phyloP scores from a whole-genome alignment of 2,797 vertebrate genomes.

The Schizopygopsis malacanthus region DNA sequence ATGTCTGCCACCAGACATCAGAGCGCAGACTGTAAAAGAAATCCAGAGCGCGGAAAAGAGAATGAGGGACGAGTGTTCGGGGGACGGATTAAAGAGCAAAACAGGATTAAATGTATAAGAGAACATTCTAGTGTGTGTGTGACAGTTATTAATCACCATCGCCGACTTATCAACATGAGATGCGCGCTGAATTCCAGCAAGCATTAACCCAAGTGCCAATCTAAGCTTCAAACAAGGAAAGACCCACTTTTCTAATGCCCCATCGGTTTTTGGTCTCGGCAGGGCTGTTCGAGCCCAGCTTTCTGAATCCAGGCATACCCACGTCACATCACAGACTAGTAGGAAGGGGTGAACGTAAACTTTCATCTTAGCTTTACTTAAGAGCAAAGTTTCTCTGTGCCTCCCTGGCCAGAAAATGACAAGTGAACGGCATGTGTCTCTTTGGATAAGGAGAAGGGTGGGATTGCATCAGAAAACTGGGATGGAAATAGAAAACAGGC shows the following conservation, averaged over 20 bases:
- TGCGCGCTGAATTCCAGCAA: conserved; percentile 20
- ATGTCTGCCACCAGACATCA: background rate
- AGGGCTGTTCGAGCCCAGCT: background rate
- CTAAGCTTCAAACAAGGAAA: conserved; percentile 39
- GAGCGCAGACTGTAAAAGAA: background rate
- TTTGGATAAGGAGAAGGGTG: conserved; percentile 4
- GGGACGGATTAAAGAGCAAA: conserved; percentile 22
- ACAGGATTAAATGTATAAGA: conserved; percentile 19
- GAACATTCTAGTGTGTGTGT: conserved; percentile 19
- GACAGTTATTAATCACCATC: conserved; percentile 31
- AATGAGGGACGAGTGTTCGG: conserved; percentile 2
- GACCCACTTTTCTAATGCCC: conserved; percentile 37
- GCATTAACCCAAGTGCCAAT: conserved; percentile 34
- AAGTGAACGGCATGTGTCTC: conserved; percentile 5
- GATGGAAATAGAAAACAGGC: background rate
- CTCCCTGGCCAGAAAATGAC: conserved; percentile 17
- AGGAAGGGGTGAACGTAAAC: conserved; percentile 3
- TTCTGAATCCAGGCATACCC: background rate
- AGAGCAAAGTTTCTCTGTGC: conserved; percentile 15
- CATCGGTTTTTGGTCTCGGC: background rate
- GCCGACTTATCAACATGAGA: conserved; percentile 18
- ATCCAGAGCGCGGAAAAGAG: background rate
- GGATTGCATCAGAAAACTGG: conserved; percentile 13
- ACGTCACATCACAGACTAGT: background rate
- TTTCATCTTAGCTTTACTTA: conserved; percentile 27